Evolutionary conservation across 2,113 vertebrate species (phyloP), one percentile per base, ranked within the genome.

Genomic region (Cyrtonyx montezumae): DNA sequence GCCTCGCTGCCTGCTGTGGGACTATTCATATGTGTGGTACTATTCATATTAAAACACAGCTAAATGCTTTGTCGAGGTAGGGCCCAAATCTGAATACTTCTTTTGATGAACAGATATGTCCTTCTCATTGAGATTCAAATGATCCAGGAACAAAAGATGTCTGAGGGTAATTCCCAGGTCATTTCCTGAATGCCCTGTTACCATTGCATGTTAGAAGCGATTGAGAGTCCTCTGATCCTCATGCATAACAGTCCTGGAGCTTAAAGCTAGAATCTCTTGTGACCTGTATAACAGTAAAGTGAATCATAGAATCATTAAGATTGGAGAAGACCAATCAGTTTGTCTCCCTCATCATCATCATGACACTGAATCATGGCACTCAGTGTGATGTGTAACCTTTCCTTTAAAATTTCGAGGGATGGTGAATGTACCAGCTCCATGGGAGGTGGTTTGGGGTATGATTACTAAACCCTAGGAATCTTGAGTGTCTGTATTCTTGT

Each of bases 61-160:
- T 88, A 91, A 95, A 46, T 46, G 75, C 88, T 91, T 90, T 94
- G 90, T 91, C 46, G 80, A 80, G 73, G 56, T 63, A 88, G 32
- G 80, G 36, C 79, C 69, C 83, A 96, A 95, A 96, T 93, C 88
- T 91, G 92, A 96, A 90, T 96, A 61, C 65, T 86, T 75, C 96
- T 96, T 96, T 96, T 96, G 92, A 96, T 96, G 91, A 95, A 77
- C 94, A 96, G 85, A 88, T 95, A n/a, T 6, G 58, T 2, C 85
- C 83, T 93, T 71, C 85, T 90, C 93, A 93, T 95, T 94, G 92
- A 65, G 30, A 96, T 96, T 96, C 85, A 96, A 96, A 94, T 90
- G 34, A 67, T 34, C 25, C 32, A 84, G 73, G 82, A 88, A 96
- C 88, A 95, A 96, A 91, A 96, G 96, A 88, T 78, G 85, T 93